Conservation (phyloP, 2,888 invertebrate genomes). For the Macrosoma leucophasiata region DNA sequence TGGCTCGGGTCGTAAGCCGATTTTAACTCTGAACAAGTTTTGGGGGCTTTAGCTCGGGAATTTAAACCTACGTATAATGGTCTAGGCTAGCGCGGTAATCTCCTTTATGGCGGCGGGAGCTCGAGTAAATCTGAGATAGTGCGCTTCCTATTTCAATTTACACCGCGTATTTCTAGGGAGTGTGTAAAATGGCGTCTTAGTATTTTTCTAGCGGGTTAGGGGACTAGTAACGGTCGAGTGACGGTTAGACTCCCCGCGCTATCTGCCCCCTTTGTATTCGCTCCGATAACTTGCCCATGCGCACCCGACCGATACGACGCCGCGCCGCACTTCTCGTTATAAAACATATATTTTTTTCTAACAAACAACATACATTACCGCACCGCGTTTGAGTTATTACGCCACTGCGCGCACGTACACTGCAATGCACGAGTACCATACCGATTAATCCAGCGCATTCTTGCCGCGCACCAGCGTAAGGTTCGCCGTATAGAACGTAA, state of each 20-base stretch:
- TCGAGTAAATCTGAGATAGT: constrained; percentile 36
- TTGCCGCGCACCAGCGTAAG: constrained; percentile 44
- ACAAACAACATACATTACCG: constrained; percentile 56
- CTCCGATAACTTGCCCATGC: constrained; percentile 75
- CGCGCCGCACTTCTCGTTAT: constrained; percentile 63
- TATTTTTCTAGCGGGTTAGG: constrained; percentile 70
- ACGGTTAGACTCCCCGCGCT: constrained; percentile 73
- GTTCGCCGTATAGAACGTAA: constrained; percentile 52
- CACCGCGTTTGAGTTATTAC: constrained; percentile 35
- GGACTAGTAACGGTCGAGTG: constrained; percentile 72
- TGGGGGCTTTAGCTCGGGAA: constrained; percentile 43
- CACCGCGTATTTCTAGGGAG: constrained; percentile 42
- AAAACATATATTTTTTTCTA: constrained; percentile 53
- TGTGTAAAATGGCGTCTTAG: constrained; percentile 64
- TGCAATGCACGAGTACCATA: constrained; percentile 44
- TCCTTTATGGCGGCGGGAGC: constrained; percentile 43
- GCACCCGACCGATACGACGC: constrained; percentile 72
- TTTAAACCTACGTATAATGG: constrained; percentile 48
- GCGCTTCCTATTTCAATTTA: constrained; percentile 55
- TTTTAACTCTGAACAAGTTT: constrained; percentile 45
- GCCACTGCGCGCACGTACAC: constrained; percentile 34
- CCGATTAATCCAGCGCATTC: constrained; percentile 27
- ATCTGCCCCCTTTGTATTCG: constrained; percentile 75
- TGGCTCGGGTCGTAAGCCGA: constrained; percentile 50
- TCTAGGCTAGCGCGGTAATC: constrained; percentile 52